Base-by-base conservation (phyloP, 2,888 invertebrate species). In the Brachyptera risi region DNA sequence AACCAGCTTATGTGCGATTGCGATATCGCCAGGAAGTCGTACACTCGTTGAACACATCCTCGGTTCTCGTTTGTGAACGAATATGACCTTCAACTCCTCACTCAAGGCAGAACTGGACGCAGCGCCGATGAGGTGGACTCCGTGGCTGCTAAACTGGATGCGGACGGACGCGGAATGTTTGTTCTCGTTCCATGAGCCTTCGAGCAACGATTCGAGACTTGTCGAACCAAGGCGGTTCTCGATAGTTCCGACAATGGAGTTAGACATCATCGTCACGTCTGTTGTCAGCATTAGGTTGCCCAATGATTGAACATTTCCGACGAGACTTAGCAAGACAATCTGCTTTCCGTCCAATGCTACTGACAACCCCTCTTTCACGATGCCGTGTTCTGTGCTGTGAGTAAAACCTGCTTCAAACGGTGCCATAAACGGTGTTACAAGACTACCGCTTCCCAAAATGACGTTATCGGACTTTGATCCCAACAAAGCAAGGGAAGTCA, bases 151-250 rank as follows among this genome's bases (percentile, higher is more conserved):
- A 11, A 27, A 42, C 23, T 38, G 42, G 13, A 59, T 56, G 11
- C 17, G 15, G 9, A 60, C 35, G 23, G 38, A 24, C 2, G 40
- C 35, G 9, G n/a, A 13, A 11, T 56, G 27, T n/a, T 31, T 54
- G 7, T 63, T 50, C 1, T 31, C 31, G 56, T 65, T 65, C 62
- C 62, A 61, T 11, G 31, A 13, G 5, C 59, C 60, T 24, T 56
- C 27, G 15, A 56, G 42, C 24, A 31, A 7, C n/a, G 60, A 51
- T n/a, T 50, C 40, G 5, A 65, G 1, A 19, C 47, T 47, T 13
- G 26, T 37, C 17, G 40, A 44, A 9, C 15, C 27, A 9, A 65
- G 17, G 9, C 49, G 13, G 27, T 59, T 60, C 35, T 19, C 19
- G 13, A 65, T 15, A 15, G 5, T 49, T 9, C 49, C n/a, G 11